phyloP scores from a whole-genome alignment of 2,888 invertebrate genomes.

The Trachelus troglodyta region DNA sequence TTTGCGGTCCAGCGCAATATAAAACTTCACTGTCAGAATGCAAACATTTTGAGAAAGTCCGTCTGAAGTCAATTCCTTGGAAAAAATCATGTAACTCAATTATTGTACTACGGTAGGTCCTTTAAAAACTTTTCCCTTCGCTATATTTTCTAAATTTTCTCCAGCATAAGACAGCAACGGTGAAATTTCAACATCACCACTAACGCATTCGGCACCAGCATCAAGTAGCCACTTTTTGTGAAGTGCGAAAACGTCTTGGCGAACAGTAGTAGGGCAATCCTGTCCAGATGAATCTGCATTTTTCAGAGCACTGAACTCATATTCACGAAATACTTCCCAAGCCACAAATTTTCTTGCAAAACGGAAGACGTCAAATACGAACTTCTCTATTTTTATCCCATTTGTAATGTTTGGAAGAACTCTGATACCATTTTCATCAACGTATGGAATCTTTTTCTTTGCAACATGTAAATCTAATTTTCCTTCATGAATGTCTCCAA shows the following conservation, averaged over 20 bases:
- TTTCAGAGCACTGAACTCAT: conserved; percentile 97
- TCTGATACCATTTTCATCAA: conserved; percentile 78
- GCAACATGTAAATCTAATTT: conserved; percentile 93
- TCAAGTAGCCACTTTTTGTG: conserved; percentile 83
- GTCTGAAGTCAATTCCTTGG: too few relatives aligned
- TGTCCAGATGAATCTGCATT: conserved; percentile 89
- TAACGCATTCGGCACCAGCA: conserved; percentile 82
- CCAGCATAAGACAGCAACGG: conserved; percentile 92
- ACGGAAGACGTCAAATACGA: conserved; percentile 98
- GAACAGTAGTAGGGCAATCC: conserved; percentile 91
- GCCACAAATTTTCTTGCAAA: conserved; percentile 92
- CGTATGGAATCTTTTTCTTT: conserved; percentile 94
- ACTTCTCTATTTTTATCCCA: conserved; percentile 99
- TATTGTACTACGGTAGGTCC: conserved; percentile 71
- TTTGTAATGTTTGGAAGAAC: conserved; percentile 86
- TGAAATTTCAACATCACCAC: conserved; percentile 85
- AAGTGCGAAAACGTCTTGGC: conserved; percentile 79
- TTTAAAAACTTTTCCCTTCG: conserved; percentile 75
- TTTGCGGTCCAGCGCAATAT: too few relatives aligned
- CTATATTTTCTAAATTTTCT: conserved; percentile 80
- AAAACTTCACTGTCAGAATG: too few relatives aligned
- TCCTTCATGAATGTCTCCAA: conserved; percentile 78
- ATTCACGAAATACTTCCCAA: conserved; percentile 90
- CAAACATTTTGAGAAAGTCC: too few relatives aligned
- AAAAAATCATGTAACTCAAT: too few relatives aligned